Evolutionary conservation across 2,113 vertebrate species (phyloP).

Genomic region (Elgaria multicarinata): DNA sequence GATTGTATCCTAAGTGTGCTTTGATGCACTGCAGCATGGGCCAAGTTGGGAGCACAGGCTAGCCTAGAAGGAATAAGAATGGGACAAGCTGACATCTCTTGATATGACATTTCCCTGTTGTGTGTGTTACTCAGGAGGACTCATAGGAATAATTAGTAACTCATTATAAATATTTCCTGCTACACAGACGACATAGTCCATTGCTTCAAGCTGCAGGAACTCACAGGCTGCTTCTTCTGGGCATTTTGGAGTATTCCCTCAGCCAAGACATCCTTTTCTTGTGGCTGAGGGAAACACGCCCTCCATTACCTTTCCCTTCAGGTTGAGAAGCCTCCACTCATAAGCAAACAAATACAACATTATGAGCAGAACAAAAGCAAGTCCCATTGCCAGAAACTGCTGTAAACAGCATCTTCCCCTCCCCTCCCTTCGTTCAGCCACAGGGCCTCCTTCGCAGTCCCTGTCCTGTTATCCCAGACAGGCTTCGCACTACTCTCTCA

Average conservation of each 20-base stretch:
- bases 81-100: background rate
- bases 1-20: no score
- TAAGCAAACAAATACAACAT: constrained; percentile 65
- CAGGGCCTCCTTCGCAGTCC: background rate
- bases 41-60: background rate
- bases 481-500: background rate
- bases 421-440: constrained; percentile 34
- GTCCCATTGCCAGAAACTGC: constrained; percentile 35
- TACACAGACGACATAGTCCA: background rate
- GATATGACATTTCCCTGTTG: background rate
- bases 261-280: constrained; percentile 50
- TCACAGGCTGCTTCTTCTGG: background rate
- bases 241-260: constrained; percentile 15
- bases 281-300: constrained; percentile 39
- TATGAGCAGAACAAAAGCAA: constrained; percentile 55
- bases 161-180: constrained; percentile 47
- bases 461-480: background rate
- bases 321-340: constrained; percentile 58
- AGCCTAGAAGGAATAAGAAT: background rate
- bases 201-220: background rate
- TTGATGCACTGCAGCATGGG: background rate
- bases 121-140: background rate
- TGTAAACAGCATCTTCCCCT: constrained; percentile 58
- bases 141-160: constrained; percentile 1
- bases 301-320: constrained; percentile 64